A percentile compares a stretch with the other conserved stretches of the same genome.
These are phyloP conservation scores for Rhynchomys soricoides DNA, from an alignment of 2,113 vertebrate species.

Conservation along the genomic window DNA sequence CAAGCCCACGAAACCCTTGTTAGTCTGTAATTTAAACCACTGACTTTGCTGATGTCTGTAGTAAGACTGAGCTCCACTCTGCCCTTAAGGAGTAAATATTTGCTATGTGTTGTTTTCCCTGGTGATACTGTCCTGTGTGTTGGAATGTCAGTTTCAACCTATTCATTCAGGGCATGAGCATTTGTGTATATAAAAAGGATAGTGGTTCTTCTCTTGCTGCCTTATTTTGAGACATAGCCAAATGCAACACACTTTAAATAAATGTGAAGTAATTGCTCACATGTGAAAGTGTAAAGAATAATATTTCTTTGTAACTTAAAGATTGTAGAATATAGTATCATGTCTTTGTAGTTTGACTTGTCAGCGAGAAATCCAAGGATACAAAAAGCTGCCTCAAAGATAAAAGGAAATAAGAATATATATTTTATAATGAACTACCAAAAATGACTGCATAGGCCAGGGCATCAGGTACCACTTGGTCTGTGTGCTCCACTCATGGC, in stretches of 20 bases:
- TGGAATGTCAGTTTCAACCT: slow-evolving; percentile 67
- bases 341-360: slow-evolving; percentile 29
- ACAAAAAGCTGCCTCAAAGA: neutral
- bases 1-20: slow-evolving; percentile 73
- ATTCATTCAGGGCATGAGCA: neutral
- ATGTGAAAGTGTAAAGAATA: slow-evolving; percentile 40
- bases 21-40: slow-evolving; percentile 77
- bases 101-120: slow-evolving; percentile 73
- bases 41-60: slow-evolving; percentile 63
- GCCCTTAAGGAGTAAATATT: slow-evolving; percentile 59
- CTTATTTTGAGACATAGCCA: slow-evolving; percentile 43
- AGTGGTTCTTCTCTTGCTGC: neutral
- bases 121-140: slow-evolving; percentile 47
- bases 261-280: neutral
- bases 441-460: neutral
- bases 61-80: slow-evolving; percentile 67
- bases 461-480: neutral
- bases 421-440: neutral
- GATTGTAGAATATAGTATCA: neutral
- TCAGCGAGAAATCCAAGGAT: neutral
- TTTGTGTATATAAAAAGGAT: neutral
- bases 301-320: slow-evolving; percentile 25
- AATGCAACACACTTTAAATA: slow-evolving; percentile 19
- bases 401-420: neutral
- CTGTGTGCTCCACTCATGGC: neutral